These are phyloP conservation scores for Sebastes ruberrimus DNA, from an alignment of 2,797 vertebrate species.

Conservation along the genomic window DNA sequence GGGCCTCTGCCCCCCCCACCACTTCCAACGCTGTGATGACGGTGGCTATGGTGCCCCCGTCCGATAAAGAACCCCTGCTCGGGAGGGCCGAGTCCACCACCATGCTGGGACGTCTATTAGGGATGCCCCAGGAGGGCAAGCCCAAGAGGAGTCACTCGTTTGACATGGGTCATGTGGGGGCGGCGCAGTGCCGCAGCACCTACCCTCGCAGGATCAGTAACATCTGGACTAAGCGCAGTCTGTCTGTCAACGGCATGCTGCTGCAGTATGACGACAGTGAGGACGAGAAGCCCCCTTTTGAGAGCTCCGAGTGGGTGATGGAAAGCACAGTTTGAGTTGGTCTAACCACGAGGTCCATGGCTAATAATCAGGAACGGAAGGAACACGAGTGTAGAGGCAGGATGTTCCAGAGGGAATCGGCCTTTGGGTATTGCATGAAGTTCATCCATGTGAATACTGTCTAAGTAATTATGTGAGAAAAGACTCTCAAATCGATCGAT, in stretches of 20 bases:
- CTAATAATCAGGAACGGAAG: slow-evolving; percentile 50
- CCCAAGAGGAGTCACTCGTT: slow-evolving; percentile 97
- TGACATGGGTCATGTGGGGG: slow-evolving; percentile 94
- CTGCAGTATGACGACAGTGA: slow-evolving; percentile 91
- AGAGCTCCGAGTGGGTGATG: slow-evolving; percentile 97
- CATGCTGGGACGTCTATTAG: slow-evolving; percentile 89
- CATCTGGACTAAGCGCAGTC: slow-evolving; percentile 99
- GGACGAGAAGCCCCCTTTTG: slow-evolving; percentile 87
- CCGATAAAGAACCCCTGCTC: slow-evolving; percentile 93
- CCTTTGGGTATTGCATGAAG: slow-evolving; percentile 77
- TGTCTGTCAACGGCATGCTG: slow-evolving; percentile 97
- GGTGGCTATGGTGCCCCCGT: slow-evolving; percentile 81
- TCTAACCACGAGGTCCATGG: slow-evolving; percentile 24
- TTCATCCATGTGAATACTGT: slow-evolving; percentile 79
- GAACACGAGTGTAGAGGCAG: slow-evolving; percentile 29
- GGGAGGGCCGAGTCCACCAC: slow-evolving; percentile 88
- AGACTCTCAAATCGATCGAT: slow-evolving; percentile 50
- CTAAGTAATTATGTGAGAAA: slow-evolving; percentile 63
- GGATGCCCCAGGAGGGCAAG: slow-evolving; percentile 90
- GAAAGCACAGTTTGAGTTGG: slow-evolving; percentile 93
- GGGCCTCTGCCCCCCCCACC: slow-evolving; percentile 74
- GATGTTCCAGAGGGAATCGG: slow-evolving; percentile 33
- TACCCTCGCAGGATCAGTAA: slow-evolving; percentile 93
- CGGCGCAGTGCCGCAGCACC: slow-evolving; percentile 84
- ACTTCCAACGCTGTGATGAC: slow-evolving; percentile 70